These are phyloP conservation scores for Myopa testacea DNA, from an alignment of 2,888 invertebrate genomes.

Conservation along the genomic window DNA sequence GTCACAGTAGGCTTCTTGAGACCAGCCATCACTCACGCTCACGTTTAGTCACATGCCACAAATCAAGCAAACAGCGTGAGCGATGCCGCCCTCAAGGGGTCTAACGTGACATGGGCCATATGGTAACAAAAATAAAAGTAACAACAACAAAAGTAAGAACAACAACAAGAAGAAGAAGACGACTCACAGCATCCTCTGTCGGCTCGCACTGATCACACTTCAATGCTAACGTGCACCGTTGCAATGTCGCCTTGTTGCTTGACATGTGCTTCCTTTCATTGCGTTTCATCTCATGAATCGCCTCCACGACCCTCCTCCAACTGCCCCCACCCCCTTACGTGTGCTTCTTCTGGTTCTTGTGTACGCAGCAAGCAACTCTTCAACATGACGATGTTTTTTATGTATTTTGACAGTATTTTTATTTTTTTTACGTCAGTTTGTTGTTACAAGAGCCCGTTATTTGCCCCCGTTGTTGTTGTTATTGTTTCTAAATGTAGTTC, in stretches of 20 bases:
- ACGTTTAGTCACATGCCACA: no score
- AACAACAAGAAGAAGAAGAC: background rate
- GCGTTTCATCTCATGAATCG: conserved; percentile 37
- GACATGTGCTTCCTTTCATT: conserved; percentile 52
- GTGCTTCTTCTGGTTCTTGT: background rate
- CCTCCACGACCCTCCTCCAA: background rate
- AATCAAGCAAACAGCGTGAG: no score
- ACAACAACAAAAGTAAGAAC: background rate
- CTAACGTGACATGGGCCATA: no score
- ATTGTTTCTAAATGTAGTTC: no score
- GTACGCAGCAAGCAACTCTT: no score
- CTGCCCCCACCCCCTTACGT: background rate
- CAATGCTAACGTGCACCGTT: background rate
- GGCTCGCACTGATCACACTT: background rate
- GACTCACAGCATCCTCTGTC: background rate
- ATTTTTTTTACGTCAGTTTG: no score
- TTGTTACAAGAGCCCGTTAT: no score
- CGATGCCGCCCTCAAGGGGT: no score
- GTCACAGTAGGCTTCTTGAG: background rate
- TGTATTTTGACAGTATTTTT: no score
- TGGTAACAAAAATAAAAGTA: background rate
- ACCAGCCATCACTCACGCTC: no score
- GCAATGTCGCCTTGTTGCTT: conserved; percentile 31
- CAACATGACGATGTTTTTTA: no score
- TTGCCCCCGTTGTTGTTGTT: no score